Conservation (phyloP, 2,113 vertebrate species). For the Arvicanthis niloticus region DNA sequence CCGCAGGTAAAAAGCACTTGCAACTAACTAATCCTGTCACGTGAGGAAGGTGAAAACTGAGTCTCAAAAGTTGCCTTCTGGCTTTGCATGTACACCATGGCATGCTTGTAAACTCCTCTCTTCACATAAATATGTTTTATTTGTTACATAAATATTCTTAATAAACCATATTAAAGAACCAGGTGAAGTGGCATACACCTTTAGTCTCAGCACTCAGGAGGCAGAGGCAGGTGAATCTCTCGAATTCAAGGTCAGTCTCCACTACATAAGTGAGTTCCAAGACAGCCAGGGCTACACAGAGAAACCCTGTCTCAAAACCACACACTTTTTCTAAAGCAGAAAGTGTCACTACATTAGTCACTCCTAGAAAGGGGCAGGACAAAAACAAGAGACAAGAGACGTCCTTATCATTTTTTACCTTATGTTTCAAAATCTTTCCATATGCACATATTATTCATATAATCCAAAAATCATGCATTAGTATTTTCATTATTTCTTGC, state of each 20-base stretch:
- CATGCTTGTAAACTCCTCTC: not conserved
- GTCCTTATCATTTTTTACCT: not conserved
- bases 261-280: not conserved
- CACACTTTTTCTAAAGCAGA: not conserved
- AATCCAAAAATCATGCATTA: not conserved
- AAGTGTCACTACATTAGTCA: not conserved
- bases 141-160: too few species aligned
- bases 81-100: too few species aligned
- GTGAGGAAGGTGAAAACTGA: not conserved
- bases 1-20: not conserved
- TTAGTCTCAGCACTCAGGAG: not conserved
- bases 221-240: not conserved
- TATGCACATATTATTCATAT: not conserved
- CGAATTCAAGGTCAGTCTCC: not conserved
- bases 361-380: not conserved
- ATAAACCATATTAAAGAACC: too few species aligned
- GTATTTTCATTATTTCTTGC: not conserved
- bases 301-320: not conserved
- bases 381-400: not conserved
- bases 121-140: not conserved
- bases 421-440: not conserved
- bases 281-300: not conserved
- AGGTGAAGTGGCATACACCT: not conserved
- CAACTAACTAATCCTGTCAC: too few species aligned
- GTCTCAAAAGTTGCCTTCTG: not conserved